These are phyloP conservation scores for Ochotona curzoniae DNA, from an alignment of 2,113 vertebrate genomes.

Conservation along the genomic window DNA sequence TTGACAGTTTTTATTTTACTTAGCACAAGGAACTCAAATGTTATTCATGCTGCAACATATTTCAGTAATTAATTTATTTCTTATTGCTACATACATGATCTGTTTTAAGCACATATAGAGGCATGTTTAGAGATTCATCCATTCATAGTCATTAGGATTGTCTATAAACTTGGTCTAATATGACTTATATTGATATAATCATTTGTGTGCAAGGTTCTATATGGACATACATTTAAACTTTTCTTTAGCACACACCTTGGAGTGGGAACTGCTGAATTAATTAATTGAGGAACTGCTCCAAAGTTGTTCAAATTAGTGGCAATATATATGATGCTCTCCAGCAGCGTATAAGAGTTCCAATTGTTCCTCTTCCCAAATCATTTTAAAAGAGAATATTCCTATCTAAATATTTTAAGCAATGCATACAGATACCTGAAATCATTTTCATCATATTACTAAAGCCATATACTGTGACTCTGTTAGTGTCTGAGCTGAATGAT, in stretches of 20 bases:
- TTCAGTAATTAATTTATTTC: not conserved
- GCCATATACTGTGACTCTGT: not conserved
- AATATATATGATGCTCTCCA: not conserved
- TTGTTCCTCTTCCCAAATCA: not conserved
- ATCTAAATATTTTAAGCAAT: not conserved
- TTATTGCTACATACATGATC: not conserved
- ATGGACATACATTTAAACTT: not conserved
- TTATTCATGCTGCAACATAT: not conserved
- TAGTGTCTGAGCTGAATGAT: not conserved
- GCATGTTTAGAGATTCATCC: not conserved
- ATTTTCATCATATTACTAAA: not conserved
- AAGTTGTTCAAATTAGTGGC: not conserved
- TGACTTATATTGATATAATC: not conserved
- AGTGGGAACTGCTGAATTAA: not conserved
- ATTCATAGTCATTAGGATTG: not conserved
- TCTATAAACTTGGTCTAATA: not conserved
- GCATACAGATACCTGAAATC: not conserved
- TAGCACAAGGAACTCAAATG: not conserved
- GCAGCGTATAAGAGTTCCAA: not conserved
- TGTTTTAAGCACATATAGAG: not conserved
- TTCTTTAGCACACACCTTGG: not conserved
- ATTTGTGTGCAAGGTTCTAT: not conserved
- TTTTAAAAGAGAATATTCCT: not conserved
- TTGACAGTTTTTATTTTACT: not conserved
- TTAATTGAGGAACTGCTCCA: not conserved